Evolutionary conservation across 1,140 invertebrate genomes (phyloP), one percentile per base, ranked within the genome.

Genomic region (Drosophila aff.): DNA sequence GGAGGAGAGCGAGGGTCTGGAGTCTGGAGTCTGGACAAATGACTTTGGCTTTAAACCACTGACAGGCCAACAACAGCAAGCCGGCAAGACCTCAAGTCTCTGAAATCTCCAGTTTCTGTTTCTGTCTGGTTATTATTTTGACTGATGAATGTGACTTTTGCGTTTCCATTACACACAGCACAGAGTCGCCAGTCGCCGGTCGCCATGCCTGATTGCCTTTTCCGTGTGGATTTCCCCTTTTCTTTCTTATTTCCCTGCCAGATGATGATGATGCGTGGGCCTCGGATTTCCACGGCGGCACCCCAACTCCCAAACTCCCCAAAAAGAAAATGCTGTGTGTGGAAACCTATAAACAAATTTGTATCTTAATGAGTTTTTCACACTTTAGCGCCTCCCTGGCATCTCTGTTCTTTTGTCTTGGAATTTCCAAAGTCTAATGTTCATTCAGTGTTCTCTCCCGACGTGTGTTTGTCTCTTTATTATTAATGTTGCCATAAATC

Each of bases 331-430:
- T 23, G 40, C 15, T 61, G 57, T 49, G 55, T 47, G 64, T 55
- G 47, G 33, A 41, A 50, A 50, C 26, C 61, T 58, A 66, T 76
- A 76, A 76, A 76, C 74, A 76, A 76, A 73, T 75, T 75, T 64
- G 74, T 76, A 66, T 58, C 73, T 76, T 76, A 76, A 76, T 76
- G 62, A 74, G 74, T 76, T 76, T 76, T 76, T 76, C 73, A 76
- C 74, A 76, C 73, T 60, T 76, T 66, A 76, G 74, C 72, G 72
- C 72, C 72, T 55, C 15, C 33, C 53, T 55, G 53, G 36, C 6
- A 23, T 57, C 49, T 64, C 40, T 6, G 16, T 52, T 46, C 18
- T 40, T 55, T 16, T 59, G 44, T 21, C 52, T 59, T 72, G 66
- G 53, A 59, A 60, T 50, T 55, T 43, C 38, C 53, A 61, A 7